These are phyloP conservation scores for Hirtodrosophila alboralis DNA, from an alignment of 2,888 invertebrate species.

Conservation along the genomic window DNA sequence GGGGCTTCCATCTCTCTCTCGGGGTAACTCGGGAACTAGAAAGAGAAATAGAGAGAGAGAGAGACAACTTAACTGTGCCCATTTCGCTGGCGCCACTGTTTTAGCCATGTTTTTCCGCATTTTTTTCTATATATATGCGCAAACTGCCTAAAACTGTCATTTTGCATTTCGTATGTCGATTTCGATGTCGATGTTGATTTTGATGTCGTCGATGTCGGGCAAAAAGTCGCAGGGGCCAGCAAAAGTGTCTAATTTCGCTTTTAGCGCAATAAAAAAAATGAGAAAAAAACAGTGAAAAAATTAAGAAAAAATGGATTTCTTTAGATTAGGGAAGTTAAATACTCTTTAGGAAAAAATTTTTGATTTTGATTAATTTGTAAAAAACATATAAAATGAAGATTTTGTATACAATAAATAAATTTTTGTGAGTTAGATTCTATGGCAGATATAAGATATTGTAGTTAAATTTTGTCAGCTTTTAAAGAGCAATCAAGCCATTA, in stretches of 20 bases:
- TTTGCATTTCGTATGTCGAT: slow-evolving; percentile 59
- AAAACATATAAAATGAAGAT: too few species aligned
- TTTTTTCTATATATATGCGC: slow-evolving; percentile 21
- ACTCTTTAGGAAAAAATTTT: too few species aligned
- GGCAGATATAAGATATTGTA: too few species aligned
- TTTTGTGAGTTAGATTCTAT: too few species aligned
- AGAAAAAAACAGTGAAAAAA: slow-evolving; percentile 1
- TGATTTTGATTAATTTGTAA: too few species aligned
- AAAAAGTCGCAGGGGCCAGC: slow-evolving; percentile 50
- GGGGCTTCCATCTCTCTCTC: too few species aligned
- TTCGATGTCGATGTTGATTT: slow-evolving; percentile 21
- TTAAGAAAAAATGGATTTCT: not conserved
- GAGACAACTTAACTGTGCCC: too few species aligned
- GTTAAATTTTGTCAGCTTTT: too few species aligned
- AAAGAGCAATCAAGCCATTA: too few species aligned
- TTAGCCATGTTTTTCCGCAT: slow-evolving; percentile 72
- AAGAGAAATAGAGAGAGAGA: slow-evolving; percentile 17
- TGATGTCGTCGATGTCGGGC: slow-evolving; percentile 22
- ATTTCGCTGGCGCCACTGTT: slow-evolving; percentile 69
- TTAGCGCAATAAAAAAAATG: slow-evolving; percentile 45
- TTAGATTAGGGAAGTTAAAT: too few species aligned
- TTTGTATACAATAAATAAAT: too few species aligned
- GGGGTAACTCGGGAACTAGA: slow-evolving; percentile 3
- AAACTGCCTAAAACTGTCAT: slow-evolving; percentile 56
- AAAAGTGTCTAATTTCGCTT: slow-evolving; percentile 78